Percentiles rank a stretch among this genome's conserved stretches.
These are phyloP conservation scores for Chaunax sp. DNA, from an alignment of 2,797 vertebrate genomes.

Conservation along the genomic window DNA sequence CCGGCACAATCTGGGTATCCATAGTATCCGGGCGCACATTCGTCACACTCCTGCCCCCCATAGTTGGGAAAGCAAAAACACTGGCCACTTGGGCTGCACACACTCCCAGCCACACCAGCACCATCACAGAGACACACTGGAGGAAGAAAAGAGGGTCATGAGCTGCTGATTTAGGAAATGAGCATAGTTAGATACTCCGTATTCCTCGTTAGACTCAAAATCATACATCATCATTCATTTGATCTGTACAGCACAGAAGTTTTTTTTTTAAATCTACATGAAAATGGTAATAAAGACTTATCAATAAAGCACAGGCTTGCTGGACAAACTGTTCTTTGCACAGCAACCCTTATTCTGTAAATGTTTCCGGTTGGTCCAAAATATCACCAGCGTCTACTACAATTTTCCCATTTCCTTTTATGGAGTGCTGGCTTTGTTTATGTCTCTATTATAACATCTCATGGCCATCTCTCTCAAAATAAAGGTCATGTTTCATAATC, in stretches of 20 bases:
- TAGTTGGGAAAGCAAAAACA: slow-evolving; percentile 80
- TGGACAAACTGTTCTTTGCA: no score
- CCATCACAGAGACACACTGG: slow-evolving; percentile 80
- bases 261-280: neutral
- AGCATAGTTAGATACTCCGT: neutral
- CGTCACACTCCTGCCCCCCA: slow-evolving; percentile 76
- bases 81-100: slow-evolving; percentile 71
- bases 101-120: slow-evolving; percentile 72
- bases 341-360: no score
- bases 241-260: neutral
- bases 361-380: neutral
- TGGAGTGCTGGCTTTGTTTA: no score
- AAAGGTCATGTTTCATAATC: no score
- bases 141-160: neutral
- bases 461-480: no score
- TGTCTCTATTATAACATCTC: no score
- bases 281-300: neutral
- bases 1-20: slow-evolving; percentile 81
- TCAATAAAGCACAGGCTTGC: neutral
- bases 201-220: neutral
- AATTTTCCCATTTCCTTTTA: slow-evolving; percentile 3
- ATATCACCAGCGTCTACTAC: neutral
- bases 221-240: neutral
- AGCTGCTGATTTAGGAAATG: neutral
- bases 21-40: slow-evolving; percentile 81